These are phyloP conservation scores for Siphlonurus alternatus DNA, from an alignment of 2,888 invertebrate species.

Conservation along the genomic window DNA sequence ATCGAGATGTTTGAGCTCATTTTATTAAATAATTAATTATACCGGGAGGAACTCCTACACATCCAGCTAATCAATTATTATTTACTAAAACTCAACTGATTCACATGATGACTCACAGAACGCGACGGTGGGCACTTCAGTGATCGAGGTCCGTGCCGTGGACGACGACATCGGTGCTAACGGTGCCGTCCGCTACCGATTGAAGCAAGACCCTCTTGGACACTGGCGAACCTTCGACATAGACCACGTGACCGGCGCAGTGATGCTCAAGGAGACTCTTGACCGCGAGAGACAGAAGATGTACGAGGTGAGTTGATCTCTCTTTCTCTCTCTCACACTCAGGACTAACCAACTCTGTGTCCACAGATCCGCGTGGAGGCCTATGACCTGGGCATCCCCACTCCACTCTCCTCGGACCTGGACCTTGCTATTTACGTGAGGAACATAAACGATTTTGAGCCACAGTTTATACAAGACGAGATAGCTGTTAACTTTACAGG, in stretches of 20 bases:
- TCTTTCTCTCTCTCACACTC: neutral
- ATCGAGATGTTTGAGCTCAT: neutral
- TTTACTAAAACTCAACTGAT: neutral
- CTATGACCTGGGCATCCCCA: constrained; percentile 73
- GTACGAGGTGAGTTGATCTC: constrained; percentile 51
- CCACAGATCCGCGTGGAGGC: constrained; percentile 72
- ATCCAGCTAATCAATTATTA: neutral
- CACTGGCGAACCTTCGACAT: constrained; percentile 70
- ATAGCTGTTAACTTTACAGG: constrained; percentile 56
- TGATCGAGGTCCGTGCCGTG: constrained; percentile 63
- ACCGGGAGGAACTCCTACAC: neutral
- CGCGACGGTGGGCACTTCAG: constrained; percentile 63
- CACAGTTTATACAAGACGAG: constrained; percentile 60
- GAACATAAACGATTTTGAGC: constrained; percentile 78
- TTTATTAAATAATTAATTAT: constrained; percentile 1
- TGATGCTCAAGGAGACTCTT: constrained; percentile 51
- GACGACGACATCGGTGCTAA: constrained; percentile 84
- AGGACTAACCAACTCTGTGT: neutral
- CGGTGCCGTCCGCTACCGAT: constrained; percentile 71
- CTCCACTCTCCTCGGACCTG: constrained; percentile 69
- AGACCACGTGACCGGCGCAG: constrained; percentile 57
- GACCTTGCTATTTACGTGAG: constrained; percentile 76
- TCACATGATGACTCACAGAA: constrained; percentile 48
- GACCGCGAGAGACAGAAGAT: constrained; percentile 72
- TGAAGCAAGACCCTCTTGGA: constrained; percentile 63